These are phyloP conservation scores for Leptinotarsa juncta DNA, from an alignment of 2,888 invertebrate genomes.

Conservation along the genomic window DNA sequence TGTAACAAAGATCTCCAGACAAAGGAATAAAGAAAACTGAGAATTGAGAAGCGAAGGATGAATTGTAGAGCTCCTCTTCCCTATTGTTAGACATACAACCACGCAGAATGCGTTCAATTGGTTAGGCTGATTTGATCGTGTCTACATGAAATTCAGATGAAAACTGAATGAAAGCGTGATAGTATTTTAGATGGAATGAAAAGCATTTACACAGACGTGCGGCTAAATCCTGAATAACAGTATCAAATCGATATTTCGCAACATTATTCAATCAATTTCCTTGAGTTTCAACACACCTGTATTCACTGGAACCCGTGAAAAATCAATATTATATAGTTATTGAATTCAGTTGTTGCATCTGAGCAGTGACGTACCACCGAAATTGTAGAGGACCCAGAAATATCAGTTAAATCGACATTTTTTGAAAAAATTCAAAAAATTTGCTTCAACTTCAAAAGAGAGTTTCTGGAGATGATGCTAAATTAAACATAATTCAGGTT, in stretches of 20 bases:
- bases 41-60: not conserved
- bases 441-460: no score
- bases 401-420: no score
- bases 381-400: not conserved
- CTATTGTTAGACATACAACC: not conserved
- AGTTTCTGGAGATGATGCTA: no score
- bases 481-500: no score
- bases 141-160: no score
- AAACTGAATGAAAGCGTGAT: not conserved
- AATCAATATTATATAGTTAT: constrained; percentile 17
- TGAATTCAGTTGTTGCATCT: constrained; percentile 6
- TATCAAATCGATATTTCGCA: constrained; percentile 10
- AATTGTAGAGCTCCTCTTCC: not conserved
- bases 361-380: not conserved
- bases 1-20: not conserved
- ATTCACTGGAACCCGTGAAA: constrained; percentile 11
- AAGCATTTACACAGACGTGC: not conserved
- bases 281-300: constrained; percentile 10
- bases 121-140: no score
- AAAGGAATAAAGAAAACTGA: not conserved
- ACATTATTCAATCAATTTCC: not conserved
- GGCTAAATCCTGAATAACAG: constrained; percentile 6
- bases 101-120: no score
- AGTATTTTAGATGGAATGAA: not conserved
- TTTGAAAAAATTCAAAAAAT: no score